Evolutionary conservation across 2,797 vertebrate genomes (phyloP), one percentile per base, ranked within the genome.

Genomic region (Phataginus tetradactyla): DNA sequence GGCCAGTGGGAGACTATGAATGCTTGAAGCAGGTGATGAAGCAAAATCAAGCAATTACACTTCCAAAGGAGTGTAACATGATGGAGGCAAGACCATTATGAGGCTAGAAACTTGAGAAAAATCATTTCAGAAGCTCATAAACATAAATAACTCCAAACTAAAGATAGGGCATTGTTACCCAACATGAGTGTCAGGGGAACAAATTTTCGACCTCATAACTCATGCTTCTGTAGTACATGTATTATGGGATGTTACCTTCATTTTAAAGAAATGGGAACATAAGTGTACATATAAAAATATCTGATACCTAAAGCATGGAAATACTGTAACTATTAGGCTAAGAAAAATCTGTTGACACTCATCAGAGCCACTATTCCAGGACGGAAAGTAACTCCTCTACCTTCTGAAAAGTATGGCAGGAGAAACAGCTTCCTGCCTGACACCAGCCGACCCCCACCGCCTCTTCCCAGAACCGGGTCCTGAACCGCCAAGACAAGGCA

Each of bases 161-260:
- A 83, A 95, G 64, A 39, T 21, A 4, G 53, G 75, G 23, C 72
- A 71, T 49, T 63, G 49, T 91, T 77, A 94, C 1, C 61, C 83
- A 94, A 94, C 53, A 4, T 27, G n/a, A 84, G 20, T 23, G 66
- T 68, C 61, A 39, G 34, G 39, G 53, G 66, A 53, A 69, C 45
- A 49, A 88, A 77, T 72, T 95, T 88, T 91, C 59, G 84, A 57
- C 29, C 55, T 90, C 64, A 49, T 92, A 87, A 96, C 79, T 97
- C 96, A 95, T 34, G 61, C 59, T 78, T 94, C 88, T 71, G 86
- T 45, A 45, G 49, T 91, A 59, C 78, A 79, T 59, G 42, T 78
- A 83, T 49, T 61, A 79, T 53, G 21, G 78, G 45, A 61, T 12
- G n/a, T 74, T 90, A 42, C 79, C n/a, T 93, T 86, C 90, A 45